Evolutionary conservation across 92 coral and sea anemone genomes (phyloP), one percentile per base, ranked within the genome.

Genomic region (Plumapathes pennacea): DNA sequence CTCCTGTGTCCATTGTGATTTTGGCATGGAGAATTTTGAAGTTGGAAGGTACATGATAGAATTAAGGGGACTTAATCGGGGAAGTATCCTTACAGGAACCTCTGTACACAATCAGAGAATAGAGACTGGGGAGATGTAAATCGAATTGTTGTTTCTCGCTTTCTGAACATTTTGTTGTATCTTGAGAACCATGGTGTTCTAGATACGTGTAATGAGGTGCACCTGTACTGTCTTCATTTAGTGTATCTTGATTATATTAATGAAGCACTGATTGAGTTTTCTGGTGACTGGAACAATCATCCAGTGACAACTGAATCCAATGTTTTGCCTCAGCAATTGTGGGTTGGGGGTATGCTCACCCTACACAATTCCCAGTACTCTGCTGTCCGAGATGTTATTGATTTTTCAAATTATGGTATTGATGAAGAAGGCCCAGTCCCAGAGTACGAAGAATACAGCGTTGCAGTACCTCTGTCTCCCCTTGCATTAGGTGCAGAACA

Each of bases 81-180:
- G 82, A 10, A 81, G 77, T 42, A 59, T 81, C 14, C 73, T 81
- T 17, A 81, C 88, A 17, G 83, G 88, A 29, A 66, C 77, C 18
- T 76, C 71, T 1, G 80, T 72, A 4, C 80, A 72, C 41, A 72
- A 72, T 39, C 80, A 72, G 33, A 18, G 71, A 23, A 76, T 76
- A 10, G 77, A 76, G 51, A 33, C 76, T 76, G 83, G 83, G 38
- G 83, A 34, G 77, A 76, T 34, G 76, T 76, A n/a, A 76, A 76
- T 52, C 17, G 76, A 31, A 52, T 75, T 45, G 46, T 67, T 28
- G 65, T 43, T 19, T 43, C 67, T 1, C 48, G 60, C 9, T 75
- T 65, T 36, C 60, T 75, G 28, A 65, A 75, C 52, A 75, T 75
- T 17, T 75, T 75, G 36, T 27, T 67, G 39, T 66, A 67, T 57